These are phyloP conservation scores for Temnothorax longispinosus DNA, from an alignment of 1,140 invertebrate genomes.

Conservation along the genomic window DNA sequence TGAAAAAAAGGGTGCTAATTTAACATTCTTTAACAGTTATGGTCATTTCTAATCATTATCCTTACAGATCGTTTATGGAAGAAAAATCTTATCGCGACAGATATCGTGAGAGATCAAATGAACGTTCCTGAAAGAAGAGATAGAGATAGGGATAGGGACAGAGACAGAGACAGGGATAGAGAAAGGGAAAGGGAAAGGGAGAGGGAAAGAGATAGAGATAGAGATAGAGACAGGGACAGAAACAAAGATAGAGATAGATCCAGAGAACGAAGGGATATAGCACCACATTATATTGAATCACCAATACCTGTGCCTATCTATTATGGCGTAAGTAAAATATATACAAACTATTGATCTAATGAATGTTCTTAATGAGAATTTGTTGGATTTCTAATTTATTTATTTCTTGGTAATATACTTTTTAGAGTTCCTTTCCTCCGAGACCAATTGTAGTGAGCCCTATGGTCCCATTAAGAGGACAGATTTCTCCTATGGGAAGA, in stretches of 20 bases:
- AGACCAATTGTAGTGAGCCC: slow-evolving; percentile 73
- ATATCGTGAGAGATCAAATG: slow-evolving; percentile 52
- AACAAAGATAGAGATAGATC: slow-evolving; percentile 47
- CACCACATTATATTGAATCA: slow-evolving; percentile 61
- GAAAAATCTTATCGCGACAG: slow-evolving; percentile 50
- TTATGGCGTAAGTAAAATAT: slow-evolving; percentile 65
- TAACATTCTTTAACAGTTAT: not conserved
- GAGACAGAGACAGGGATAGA: not conserved
- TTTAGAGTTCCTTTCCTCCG: slow-evolving; percentile 57
- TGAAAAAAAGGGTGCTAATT: not conserved
- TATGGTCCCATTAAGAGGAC: slow-evolving; percentile 69
- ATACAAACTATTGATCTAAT: not conserved
- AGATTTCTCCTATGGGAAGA: slow-evolving; percentile 61
- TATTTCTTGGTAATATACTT: slow-evolving; percentile 35
- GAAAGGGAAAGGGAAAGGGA: not conserved
- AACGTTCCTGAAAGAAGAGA: slow-evolving; percentile 61
- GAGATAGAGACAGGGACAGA: not conserved
- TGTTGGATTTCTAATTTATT: not conserved
- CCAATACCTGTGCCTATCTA: slow-evolving; percentile 72
- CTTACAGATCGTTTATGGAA: slow-evolving; percentile 17
- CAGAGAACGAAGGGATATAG: slow-evolving; percentile 57
- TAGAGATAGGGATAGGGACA: slow-evolving; percentile 28
- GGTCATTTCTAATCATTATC: not conserved
- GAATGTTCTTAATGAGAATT: not conserved
- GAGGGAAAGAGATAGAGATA: not conserved